phyloP scores from a whole-genome alignment of 2,888 invertebrate genomes.

The Koerneria pararmatus region DNA sequence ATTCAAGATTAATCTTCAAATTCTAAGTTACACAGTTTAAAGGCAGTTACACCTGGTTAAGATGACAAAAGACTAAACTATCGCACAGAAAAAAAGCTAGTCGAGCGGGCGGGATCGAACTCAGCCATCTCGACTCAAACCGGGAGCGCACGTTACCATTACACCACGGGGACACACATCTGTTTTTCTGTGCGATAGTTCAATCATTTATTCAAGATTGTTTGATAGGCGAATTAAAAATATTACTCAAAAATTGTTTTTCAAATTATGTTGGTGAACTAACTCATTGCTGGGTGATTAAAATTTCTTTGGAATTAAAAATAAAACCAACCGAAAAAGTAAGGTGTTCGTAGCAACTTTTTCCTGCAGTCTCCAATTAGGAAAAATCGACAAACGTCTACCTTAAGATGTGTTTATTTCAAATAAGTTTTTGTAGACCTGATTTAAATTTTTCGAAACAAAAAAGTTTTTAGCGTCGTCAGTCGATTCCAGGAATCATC shows the following conservation, averaged over 20 bases:
- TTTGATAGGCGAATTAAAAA: neutral
- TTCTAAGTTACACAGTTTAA: too few relatives aligned
- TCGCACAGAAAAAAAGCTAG: neutral
- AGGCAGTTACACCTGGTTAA: too few relatives aligned
- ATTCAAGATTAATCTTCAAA: neutral
- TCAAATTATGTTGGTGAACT: too few relatives aligned
- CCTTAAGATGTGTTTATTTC: constrained; percentile 25
- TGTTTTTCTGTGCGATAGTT: too few relatives aligned
- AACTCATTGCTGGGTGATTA: too few relatives aligned
- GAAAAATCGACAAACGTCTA: constrained; percentile 56
- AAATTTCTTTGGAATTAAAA: neutral
- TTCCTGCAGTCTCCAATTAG: constrained; percentile 58
- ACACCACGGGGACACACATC: too few relatives aligned
- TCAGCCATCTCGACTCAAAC: neutral
- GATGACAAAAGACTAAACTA: neutral
- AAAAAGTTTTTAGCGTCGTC: too few relatives aligned
- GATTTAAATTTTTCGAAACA: too few relatives aligned
- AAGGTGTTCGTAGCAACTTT: constrained; percentile 55
- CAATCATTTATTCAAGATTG: too few relatives aligned
- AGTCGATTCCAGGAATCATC: too few relatives aligned
- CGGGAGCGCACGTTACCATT: neutral
- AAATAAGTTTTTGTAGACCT: too few relatives aligned
- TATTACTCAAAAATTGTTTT: too few relatives aligned
- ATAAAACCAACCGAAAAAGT: constrained; percentile 49
- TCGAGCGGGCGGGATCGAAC: neutral